These are phyloP conservation scores for Diaprepes abbreviatus DNA, from an alignment of 2,888 invertebrate genomes.

Conservation along the genomic window DNA sequence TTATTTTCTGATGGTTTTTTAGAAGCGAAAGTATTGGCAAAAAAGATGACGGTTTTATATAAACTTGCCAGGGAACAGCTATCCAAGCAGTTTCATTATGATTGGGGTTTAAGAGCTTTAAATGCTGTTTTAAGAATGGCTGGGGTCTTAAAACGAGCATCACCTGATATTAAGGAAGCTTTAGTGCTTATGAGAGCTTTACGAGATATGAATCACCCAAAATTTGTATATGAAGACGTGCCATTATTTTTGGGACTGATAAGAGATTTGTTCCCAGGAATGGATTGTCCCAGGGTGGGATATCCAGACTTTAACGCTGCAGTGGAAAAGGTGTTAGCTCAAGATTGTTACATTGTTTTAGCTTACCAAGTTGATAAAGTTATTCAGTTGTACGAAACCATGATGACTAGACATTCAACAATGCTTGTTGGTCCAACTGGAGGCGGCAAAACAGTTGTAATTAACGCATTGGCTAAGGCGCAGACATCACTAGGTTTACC, in stretches of 20 bases:
- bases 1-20: slow-evolving; percentile 93
- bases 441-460: slow-evolving; percentile 91
- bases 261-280: slow-evolving; percentile 90
- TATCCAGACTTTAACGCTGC: slow-evolving; percentile 90
- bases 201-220: slow-evolving; percentile 93
- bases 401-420: slow-evolving; percentile 93
- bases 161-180: slow-evolving; percentile 85
- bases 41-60: slow-evolving; percentile 94
- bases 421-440: slow-evolving; percentile 96
- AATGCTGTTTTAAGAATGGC: slow-evolving; percentile 94
- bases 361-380: slow-evolving; percentile 78
- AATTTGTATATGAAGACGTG: slow-evolving; percentile 93
- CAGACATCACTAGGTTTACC: slow-evolving; percentile 82
- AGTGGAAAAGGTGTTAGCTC: slow-evolving; percentile 77
- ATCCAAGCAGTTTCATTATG: slow-evolving; percentile 94
- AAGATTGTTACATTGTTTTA: slow-evolving; percentile 78
- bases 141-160: slow-evolving; percentile 85
- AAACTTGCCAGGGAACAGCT: slow-evolving; percentile 88
- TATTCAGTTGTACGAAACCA: slow-evolving; percentile 92
- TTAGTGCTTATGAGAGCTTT: slow-evolving; percentile 92
- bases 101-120: slow-evolving; percentile 92
- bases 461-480: slow-evolving; percentile 82
- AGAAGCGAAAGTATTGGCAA: slow-evolving; percentile 89
- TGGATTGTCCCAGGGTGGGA: slow-evolving; percentile 89
- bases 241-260: slow-evolving; percentile 90